Evolutionary conservation across 2,888 invertebrate genomes (phyloP), one percentile per base, ranked within the genome.

Genomic region (Synergus gifuensis): DNA sequence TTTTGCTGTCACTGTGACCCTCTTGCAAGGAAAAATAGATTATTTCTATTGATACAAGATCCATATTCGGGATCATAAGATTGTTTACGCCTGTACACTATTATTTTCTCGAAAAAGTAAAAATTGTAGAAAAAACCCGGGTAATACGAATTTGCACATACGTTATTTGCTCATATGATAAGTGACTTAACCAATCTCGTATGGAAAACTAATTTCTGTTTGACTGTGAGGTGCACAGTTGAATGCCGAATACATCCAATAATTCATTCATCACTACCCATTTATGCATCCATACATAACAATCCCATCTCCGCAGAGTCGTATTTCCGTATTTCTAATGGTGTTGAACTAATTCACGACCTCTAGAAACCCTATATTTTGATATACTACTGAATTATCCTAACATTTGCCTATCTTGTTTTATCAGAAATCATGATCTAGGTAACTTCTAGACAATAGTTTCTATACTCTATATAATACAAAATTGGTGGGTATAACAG

Each of bases 301-400:
- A 73, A 73, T 28, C 49, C 49, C 49, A 73, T 73, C 49, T 54
- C 73, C 28, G 36, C 14, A n/a, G 49, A 36, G 49, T 36, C 49
- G 49, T 40, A 73, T 73, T 73, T 73, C 54, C 73, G 49, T 49
- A 73, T 54, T 73, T 73, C 73, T 73, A 73, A 73, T 73, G 73
- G 54, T 11, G 54, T 49, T 54, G 54, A 73, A 73, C 73, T 73
- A 73, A 73, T 73, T 16, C 73, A 9, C 49, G 9, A 18, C 1
- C 36, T 9, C 22, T 8, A 60, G 18, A 54, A 49, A 36, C 8
- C 14, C 49, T n/a, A 36, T 54, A 18, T 28, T 73, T 36, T 36
- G 36, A 49, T 60, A 60, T 54, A 54, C 36, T 7, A 69, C 8
- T 58, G 58, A 18, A 58, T 49, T 49, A 58, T 69, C 22, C 18